Evolutionary conservation across 2,797 vertebrate species (phyloP).

Genomic region (Cossypha dichroa): DNA sequence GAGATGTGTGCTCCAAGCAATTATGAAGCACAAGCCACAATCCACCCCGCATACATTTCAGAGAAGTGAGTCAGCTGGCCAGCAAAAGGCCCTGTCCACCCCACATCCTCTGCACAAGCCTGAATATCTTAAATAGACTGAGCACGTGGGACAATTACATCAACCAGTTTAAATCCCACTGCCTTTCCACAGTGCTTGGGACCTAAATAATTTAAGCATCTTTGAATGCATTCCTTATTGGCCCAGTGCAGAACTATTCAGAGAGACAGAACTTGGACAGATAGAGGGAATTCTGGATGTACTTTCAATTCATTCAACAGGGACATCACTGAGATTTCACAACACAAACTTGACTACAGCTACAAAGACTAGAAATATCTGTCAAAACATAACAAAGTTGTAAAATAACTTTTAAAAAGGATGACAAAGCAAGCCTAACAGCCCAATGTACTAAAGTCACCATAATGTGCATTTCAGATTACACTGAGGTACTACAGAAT

Average conservation of each 20-base stretch:
- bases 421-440: not conserved
- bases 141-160: not conserved
- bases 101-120: not conserved
- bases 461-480: not conserved
- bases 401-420: not conserved
- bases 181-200: not conserved
- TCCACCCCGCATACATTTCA: not conserved
- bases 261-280: not conserved
- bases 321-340: not conserved
- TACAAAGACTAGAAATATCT: not conserved
- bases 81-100: not conserved
- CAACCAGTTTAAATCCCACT: not conserved
- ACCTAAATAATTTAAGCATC: not conserved
- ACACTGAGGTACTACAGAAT: not conserved
- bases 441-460: not conserved
- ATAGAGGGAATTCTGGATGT: not conserved
- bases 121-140: not conserved
- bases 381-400: not conserved
- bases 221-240: not conserved
- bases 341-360: not conserved
- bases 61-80: not conserved
- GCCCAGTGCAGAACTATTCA: not conserved
- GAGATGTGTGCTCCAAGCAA: not conserved
- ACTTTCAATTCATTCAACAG: not conserved
- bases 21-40: not conserved